phyloP scores from a whole-genome alignment of 2,113 vertebrate genomes.

The Condylura cristata region DNA sequence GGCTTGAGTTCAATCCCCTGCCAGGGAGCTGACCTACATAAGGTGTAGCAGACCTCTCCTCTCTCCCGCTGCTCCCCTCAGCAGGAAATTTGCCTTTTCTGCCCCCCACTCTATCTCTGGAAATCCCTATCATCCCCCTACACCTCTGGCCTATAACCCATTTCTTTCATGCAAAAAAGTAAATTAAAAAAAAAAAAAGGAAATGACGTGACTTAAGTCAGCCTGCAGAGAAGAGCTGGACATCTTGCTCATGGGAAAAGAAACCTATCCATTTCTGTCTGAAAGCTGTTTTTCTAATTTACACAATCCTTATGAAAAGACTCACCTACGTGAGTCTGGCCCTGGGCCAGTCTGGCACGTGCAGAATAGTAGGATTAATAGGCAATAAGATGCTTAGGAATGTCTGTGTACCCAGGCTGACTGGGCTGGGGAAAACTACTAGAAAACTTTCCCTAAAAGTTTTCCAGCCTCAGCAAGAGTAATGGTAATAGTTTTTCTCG shows the following conservation, averaged over 20 bases:
- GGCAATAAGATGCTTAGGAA: neutral
- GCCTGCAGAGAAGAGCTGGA: neutral
- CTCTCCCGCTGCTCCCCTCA: too few relatives aligned
- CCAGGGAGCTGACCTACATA: too few relatives aligned
- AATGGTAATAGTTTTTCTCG: neutral
- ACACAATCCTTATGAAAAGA: neutral
- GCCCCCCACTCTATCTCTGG: too few relatives aligned
- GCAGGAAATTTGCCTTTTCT: too few relatives aligned
- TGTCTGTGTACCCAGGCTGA: neutral
- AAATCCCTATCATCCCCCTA: too few relatives aligned
- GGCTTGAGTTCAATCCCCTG: too few relatives aligned
- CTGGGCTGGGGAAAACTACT: too few relatives aligned
- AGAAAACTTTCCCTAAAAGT: neutral
- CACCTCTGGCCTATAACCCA: too few relatives aligned
- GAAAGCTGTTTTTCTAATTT: neutral
- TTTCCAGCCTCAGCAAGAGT: neutral
- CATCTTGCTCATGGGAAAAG: neutral
- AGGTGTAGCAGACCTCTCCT: too few relatives aligned
- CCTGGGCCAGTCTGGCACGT: neutral
- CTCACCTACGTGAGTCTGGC: neutral
- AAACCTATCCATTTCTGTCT: too few relatives aligned
- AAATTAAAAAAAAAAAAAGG: too few relatives aligned
- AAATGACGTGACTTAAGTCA: neutral
- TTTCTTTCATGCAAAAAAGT: too few relatives aligned
- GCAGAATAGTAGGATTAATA: neutral